Evolutionary conservation across 2,797 vertebrate genomes (phyloP).

Genomic region (Furcifer pardalis): DNA sequence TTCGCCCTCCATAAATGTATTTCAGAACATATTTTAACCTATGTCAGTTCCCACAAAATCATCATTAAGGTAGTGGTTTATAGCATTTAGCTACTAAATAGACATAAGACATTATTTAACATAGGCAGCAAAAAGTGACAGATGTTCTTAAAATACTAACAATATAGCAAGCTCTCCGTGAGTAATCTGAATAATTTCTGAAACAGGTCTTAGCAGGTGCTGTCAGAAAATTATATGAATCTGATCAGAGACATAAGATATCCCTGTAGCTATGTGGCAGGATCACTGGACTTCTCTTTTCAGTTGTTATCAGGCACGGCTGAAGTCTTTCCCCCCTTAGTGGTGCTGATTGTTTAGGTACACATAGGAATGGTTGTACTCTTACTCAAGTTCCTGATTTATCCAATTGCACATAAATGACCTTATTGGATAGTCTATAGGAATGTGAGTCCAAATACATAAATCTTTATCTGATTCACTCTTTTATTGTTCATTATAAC

Average conservation of each 20-base stretch:
- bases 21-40: too few relatives aligned
- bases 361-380: background rate
- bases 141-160: conserved; percentile 59
- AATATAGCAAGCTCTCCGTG: conserved; percentile 55
- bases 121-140: conserved; percentile 52
- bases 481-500: background rate
- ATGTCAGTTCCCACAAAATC: background rate
- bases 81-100: background rate
- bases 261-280: conserved; percentile 16
- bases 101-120: background rate
- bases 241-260: background rate
- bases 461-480: background rate
- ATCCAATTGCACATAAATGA: conserved; percentile 2
- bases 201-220: conserved; percentile 60
- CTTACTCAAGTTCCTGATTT: background rate
- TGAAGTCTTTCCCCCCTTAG: background rate
- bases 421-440: background rate
- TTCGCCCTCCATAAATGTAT: too few relatives aligned
- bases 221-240: conserved; percentile 25
- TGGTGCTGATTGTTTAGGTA: background rate
- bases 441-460: background rate
- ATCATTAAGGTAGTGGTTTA: background rate
- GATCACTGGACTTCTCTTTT: background rate
- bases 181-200: conserved; percentile 64
- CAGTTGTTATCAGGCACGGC: background rate